Conservation (phyloP, 2,797 vertebrate genomes). For the Philypnodon macrostomus region DNA sequence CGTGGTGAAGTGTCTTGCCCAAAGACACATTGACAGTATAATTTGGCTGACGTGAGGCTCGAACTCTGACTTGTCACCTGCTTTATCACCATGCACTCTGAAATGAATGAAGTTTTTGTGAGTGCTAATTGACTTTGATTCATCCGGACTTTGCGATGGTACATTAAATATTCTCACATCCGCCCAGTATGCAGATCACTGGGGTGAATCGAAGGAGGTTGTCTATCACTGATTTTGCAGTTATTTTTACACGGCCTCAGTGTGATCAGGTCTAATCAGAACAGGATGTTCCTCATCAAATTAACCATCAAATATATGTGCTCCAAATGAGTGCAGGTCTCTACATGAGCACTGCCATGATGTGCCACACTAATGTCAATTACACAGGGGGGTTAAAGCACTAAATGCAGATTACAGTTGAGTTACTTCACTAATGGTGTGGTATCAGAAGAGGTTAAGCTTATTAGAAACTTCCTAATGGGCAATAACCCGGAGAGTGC, state of each 20-base stretch:
- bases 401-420: conserved; percentile 21
- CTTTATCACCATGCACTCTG: no score
- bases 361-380: conserved; percentile 30
- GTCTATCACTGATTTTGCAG: conserved; percentile 66
- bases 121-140: background rate
- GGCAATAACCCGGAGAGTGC: conserved; percentile 12
- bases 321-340: conserved; percentile 41
- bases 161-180: conserved; percentile 26
- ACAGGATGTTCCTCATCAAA: conserved; percentile 67
- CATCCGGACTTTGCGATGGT: conserved; percentile 13
- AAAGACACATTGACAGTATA: no score
- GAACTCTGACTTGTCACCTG: no score
- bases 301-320: conserved; percentile 63
- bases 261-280: conserved; percentile 73
- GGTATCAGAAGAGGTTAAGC: conserved; percentile 10
- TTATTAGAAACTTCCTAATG: conserved; percentile 20
- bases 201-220: conserved; percentile 62
- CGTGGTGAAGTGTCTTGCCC: no score
- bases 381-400: conserved; percentile 24
- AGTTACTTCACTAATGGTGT: conserved; percentile 17
- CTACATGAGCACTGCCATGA: conserved; percentile 25
- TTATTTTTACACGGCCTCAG: conserved; percentile 70
- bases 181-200: conserved; percentile 20
- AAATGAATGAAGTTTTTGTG: no score
- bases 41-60: no score